Percentiles rank a stretch among this genome's conserved stretches.
Conservation (phyloP, 2,888 invertebrate genomes). For the Patella depressa region DNA sequence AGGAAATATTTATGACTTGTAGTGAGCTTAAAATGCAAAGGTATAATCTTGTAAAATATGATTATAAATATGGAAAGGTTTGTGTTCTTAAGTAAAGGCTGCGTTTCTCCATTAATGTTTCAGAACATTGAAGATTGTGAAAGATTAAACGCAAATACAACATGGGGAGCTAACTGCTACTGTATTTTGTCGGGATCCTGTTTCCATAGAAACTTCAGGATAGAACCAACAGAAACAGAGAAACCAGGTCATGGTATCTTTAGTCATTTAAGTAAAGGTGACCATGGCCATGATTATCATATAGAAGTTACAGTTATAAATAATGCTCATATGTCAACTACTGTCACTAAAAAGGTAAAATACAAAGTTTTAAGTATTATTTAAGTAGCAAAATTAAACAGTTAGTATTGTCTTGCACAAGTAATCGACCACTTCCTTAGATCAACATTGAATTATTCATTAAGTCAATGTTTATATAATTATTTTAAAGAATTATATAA, state of each 20-base stretch:
- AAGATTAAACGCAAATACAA: constrained; percentile 27
- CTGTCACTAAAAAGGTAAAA: constrained; percentile 39
- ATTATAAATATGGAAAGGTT: too few species aligned
- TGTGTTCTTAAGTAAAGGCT: background rate
- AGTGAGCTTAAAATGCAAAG: background rate
- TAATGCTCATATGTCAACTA: constrained; percentile 42
- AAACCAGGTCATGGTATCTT: constrained; percentile 36
- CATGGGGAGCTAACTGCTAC: constrained; percentile 46
- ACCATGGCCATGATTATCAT: constrained; percentile 51
- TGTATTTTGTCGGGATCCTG: constrained; percentile 46
- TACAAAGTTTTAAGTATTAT: too few species aligned
- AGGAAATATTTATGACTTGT: background rate
- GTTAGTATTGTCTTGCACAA: background rate
- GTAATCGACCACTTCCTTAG: too few species aligned
- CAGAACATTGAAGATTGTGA: constrained; percentile 39
- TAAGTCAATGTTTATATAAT: background rate
- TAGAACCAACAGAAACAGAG: constrained; percentile 32
- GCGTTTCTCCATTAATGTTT: background rate
- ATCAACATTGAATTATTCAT: background rate
- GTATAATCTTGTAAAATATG: background rate
- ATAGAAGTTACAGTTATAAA: constrained; percentile 47
- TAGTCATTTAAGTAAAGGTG: constrained; percentile 32
- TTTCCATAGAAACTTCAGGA: constrained; percentile 45
- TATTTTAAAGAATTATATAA: too few species aligned
- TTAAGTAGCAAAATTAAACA: too few species aligned